Conservation (phyloP, 1,140 invertebrate genomes). For the Drosophila kurseongensis region DNA sequence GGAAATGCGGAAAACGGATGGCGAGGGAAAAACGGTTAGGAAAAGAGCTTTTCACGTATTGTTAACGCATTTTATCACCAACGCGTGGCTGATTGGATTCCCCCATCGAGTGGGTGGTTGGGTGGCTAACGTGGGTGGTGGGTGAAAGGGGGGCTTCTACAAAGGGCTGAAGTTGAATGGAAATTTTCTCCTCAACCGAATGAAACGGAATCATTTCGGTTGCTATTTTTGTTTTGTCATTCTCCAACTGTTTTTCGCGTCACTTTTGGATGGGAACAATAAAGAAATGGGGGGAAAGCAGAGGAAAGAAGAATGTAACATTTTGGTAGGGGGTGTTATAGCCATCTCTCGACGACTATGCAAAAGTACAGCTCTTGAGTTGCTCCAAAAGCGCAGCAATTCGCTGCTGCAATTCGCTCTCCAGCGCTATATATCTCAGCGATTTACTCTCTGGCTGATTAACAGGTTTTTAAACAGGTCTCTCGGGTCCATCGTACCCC, state of each 20-base stretch:
- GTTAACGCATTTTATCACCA: constrained; percentile 82
- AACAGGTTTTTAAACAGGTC: constrained; percentile 81
- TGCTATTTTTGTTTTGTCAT: constrained; percentile 69
- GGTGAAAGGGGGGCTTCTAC: not conserved
- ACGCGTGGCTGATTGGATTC: constrained; percentile 82
- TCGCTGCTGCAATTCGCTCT: constrained; percentile 26
- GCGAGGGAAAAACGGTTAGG: constrained; percentile 65
- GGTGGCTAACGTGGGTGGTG: not conserved
- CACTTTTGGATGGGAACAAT: constrained; percentile 2
- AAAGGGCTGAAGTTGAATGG: constrained; percentile 28
- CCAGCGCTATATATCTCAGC: constrained; percentile 13
- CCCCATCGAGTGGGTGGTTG: constrained; percentile 29
- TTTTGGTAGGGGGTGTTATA: constrained; percentile 1
- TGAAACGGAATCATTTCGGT: constrained; percentile 36
- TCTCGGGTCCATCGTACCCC: constrained; percentile 39
- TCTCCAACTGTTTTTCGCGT: constrained; percentile 51
- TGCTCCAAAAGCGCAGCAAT: constrained; percentile 46
- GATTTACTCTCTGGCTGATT: constrained; percentile 49
- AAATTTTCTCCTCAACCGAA: constrained; percentile 27
- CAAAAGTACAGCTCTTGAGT: constrained; percentile 58
- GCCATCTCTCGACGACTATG: constrained; percentile 20
- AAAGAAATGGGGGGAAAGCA: not conserved
- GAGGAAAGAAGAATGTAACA: not conserved
- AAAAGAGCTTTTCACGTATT: constrained; percentile 79
- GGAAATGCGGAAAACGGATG: constrained; percentile 12